Evolutionary conservation across 2,113 vertebrate species (phyloP).

Genomic region (Lepus americanus): DNA sequence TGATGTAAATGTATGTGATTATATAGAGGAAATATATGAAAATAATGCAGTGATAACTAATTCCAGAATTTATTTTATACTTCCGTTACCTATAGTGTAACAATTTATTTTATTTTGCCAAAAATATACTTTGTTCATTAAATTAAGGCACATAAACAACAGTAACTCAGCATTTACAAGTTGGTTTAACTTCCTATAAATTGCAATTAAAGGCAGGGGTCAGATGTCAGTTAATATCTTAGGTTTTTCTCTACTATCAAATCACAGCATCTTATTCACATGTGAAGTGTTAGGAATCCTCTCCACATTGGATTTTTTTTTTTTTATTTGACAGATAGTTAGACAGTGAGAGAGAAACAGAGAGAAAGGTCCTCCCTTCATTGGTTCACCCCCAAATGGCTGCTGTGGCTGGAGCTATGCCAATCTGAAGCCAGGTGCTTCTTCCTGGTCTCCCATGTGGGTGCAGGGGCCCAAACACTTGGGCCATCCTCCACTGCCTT

Average conservation of each 20-base stretch:
- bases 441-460: too few species aligned
- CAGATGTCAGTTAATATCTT: background rate
- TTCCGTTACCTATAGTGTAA: background rate
- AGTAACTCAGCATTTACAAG: background rate
- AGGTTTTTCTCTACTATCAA: background rate
- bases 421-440: too few species aligned
- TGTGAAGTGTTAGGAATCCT: background rate
- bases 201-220: background rate
- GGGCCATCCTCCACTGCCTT: too few species aligned
- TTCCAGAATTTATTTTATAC: background rate
- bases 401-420: too few species aligned
- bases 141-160: background rate
- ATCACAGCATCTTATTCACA: background rate
- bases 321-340: too few species aligned
- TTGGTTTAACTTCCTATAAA: background rate
- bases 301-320: background rate
- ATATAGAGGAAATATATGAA: background rate
- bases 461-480: too few species aligned
- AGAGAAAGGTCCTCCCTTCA: too few species aligned
- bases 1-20: background rate
- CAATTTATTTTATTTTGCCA: slow-evolving; percentile 2
- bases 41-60: background rate
- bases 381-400: too few species aligned
- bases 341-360: too few species aligned
- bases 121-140: background rate